Base-by-base conservation (phyloP, 2,113 vertebrate genomes). In the Dolichotis patagonum region DNA sequence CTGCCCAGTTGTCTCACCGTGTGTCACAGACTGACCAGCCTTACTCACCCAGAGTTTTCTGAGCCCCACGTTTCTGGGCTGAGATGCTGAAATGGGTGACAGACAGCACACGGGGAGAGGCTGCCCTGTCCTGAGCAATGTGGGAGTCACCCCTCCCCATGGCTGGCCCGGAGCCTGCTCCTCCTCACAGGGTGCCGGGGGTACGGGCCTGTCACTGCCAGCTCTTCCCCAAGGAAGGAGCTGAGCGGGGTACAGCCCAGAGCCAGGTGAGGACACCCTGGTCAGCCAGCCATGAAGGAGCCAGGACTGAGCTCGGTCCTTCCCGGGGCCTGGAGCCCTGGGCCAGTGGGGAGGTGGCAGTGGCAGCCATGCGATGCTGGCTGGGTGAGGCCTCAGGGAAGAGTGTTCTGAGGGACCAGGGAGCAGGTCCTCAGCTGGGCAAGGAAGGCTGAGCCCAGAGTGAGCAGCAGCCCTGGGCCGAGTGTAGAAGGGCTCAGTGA, bases 41-140 rank as follows among this genome's bases (percentile, higher is more conserved):
- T 75, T 5, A 11, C 81, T 85, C 9, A 20, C 46, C 7, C 13
- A 1, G 20, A 13, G 77, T 60, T n/a, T 16, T 24, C 85, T 35
- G 90, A 75, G 85, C 54, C 56, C 54, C 14, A 1, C 0, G 3
- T 28, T 46, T 2, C 2, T 26, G 67, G 78, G 78, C 63, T 19
- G 16, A 35, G 24, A 3, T 28, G 41, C 60, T 19, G 14, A 8
- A 41, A 38, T 4, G 24, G n/a, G 11, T 17, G 24, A 14, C 14
- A 16, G 24, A 14, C 14, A 16, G 0, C 0, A 11, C 28, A n/a
- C 20, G 3, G 0, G 3, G 6, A 22, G 1, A 43, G 22, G 28
- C 20, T 1, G 0, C 0, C 0, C 1, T 13, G 49, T 46, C 28
- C 0, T 0, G 41, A 30, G 65, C 78, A 32, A 38, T 6, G 26